Conservation (phyloP, 2,888 invertebrate genomes). For the Rhingia campestris region DNA sequence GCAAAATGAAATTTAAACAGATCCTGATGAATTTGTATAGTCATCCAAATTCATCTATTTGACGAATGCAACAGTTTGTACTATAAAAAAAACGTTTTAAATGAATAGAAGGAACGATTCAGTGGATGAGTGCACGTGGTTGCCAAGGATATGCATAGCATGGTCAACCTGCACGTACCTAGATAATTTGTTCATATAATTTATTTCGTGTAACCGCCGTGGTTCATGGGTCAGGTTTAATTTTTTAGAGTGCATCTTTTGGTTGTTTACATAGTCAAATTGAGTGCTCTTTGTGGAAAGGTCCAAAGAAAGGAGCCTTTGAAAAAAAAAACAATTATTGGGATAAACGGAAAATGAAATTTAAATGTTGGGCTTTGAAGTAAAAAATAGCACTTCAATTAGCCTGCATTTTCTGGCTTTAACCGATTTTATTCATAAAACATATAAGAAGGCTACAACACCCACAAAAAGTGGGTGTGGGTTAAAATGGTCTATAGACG, state of each 20-base stretch:
- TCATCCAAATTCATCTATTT: slow-evolving; percentile 14
- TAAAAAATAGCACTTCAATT: too few species aligned
- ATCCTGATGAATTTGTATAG: slow-evolving; percentile 57
- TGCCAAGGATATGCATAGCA: slow-evolving; percentile 11
- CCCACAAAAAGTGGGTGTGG: too few species aligned
- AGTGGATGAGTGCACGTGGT: slow-evolving; percentile 2
- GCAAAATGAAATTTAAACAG: slow-evolving; percentile 58
- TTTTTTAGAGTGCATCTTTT: slow-evolving; percentile 44
- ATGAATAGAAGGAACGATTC: slow-evolving; percentile 38
- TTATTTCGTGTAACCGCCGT: slow-evolving; percentile 41
- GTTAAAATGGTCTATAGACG: too few species aligned
- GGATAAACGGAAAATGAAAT: too few species aligned
- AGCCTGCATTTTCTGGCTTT: too few species aligned
- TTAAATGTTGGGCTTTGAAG: too few species aligned
- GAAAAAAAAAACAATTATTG: too few species aligned
- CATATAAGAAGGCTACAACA: too few species aligned
- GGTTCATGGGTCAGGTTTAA: slow-evolving; percentile 26
- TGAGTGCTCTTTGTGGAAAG: too few species aligned
- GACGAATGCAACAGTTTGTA: slow-evolving; percentile 47
- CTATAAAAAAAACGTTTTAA: slow-evolving; percentile 24
- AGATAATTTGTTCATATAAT: slow-evolving; percentile 31
- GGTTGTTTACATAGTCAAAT: too few species aligned
- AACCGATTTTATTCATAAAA: too few species aligned
- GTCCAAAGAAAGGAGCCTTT: too few species aligned
- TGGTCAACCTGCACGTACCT: slow-evolving; percentile 28